phyloP scores from a whole-genome alignment of 2,797 vertebrate species.

The Paguma larvata region DNA sequence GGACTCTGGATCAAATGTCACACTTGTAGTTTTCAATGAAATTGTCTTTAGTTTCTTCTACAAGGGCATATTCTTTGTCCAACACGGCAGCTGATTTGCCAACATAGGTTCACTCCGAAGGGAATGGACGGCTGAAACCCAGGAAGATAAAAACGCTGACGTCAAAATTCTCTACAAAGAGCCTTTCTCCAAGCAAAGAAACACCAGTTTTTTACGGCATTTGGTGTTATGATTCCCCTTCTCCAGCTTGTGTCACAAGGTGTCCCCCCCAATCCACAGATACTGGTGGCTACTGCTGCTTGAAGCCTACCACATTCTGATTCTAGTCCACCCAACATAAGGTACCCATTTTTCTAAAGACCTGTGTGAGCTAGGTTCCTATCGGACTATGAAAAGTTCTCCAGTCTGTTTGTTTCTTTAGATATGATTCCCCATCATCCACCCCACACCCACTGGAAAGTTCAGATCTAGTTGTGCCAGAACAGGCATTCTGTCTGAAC shows the following conservation, averaged over 20 bases:
- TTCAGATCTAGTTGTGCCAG: slow-evolving; percentile 32
- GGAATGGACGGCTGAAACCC: slow-evolving; percentile 60
- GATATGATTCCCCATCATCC: neutral
- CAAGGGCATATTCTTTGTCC: slow-evolving; percentile 70
- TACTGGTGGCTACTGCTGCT: neutral
- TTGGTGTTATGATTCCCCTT: neutral
- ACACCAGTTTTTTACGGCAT: neutral
- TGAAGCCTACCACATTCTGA: neutral
- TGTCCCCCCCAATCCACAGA: neutral
- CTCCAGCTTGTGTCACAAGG: neutral
- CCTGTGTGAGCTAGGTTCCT: neutral
- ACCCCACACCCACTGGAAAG: slow-evolving; percentile 11
- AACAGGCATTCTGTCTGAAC: neutral
- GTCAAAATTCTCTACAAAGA: slow-evolving; percentile 67
- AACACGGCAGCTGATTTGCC: neutral
- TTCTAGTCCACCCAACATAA: neutral
- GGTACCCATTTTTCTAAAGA: slow-evolving; percentile 26
- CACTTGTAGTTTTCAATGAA: slow-evolving; percentile 13
- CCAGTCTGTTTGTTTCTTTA: neutral
- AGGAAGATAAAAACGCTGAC: slow-evolving; percentile 67
- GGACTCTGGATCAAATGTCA: slow-evolving; percentile 28
- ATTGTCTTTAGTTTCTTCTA: slow-evolving; percentile 32
- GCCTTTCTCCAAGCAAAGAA: slow-evolving; percentile 43
- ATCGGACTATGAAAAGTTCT: slow-evolving; percentile 62
- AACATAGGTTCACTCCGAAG: slow-evolving; percentile 35